These are phyloP conservation scores for Drosophila serrata DNA, from an alignment of 1,140 invertebrate genomes.

Conservation along the genomic window DNA sequence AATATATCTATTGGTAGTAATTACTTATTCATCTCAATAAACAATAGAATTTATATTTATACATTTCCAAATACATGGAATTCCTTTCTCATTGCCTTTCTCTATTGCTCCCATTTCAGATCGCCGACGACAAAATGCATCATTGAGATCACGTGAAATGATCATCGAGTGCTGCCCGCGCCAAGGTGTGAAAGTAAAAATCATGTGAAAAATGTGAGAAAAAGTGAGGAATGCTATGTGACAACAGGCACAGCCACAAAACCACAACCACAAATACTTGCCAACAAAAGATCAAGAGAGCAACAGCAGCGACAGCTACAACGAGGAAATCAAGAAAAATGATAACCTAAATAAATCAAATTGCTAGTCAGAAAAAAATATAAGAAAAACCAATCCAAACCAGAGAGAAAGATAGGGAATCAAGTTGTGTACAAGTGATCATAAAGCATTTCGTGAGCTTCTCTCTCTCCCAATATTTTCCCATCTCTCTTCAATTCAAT, in stretches of 20 bases:
- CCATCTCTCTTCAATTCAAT: neutral
- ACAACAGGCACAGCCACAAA: slow-evolving; percentile 21
- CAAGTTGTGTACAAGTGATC: slow-evolving; percentile 20
- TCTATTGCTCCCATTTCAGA: slow-evolving; percentile 42
- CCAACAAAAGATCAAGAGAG: slow-evolving; percentile 32
- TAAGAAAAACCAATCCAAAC: slow-evolving; percentile 24
- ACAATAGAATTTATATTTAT: slow-evolving; percentile 4
- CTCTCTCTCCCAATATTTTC: slow-evolving; percentile 5
- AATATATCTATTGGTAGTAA: neutral
- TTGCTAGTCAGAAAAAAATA: slow-evolving; percentile 63
- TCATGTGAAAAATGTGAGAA: slow-evolving; percentile 56
- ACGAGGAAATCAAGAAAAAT: slow-evolving; percentile 50
- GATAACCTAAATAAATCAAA: slow-evolving; percentile 74
- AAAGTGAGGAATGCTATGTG: slow-evolving; percentile 50
- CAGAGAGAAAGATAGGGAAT: slow-evolving; percentile 9
- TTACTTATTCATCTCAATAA: neutral
- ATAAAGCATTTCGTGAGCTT: slow-evolving; percentile 18
- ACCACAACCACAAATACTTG: slow-evolving; percentile 27
- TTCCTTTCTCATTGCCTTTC: slow-evolving; percentile 24
- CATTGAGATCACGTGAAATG: slow-evolving; percentile 46
- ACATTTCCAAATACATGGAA: neutral
- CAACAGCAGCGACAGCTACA: slow-evolving; percentile 23
- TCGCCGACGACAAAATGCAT: slow-evolving; percentile 47
- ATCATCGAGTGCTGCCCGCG: slow-evolving; percentile 29
- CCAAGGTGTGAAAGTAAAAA: slow-evolving; percentile 47